These are phyloP conservation scores for Neosalanx taihuensis DNA, from an alignment of 2,797 vertebrate genomes.

Conservation along the genomic window DNA sequence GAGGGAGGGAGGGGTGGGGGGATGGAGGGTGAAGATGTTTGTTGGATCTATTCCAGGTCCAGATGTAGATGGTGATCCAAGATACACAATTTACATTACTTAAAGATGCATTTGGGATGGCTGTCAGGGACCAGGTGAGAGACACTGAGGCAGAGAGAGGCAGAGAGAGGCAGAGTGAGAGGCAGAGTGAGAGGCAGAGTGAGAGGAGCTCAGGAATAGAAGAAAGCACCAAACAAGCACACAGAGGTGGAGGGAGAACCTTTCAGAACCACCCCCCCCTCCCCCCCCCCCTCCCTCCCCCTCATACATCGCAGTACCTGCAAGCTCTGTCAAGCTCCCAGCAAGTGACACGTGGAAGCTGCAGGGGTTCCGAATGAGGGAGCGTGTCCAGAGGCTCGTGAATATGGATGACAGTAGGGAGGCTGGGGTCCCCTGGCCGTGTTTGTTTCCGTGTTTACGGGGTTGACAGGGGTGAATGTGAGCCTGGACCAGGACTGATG, in stretches of 20 bases:
- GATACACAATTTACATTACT: no score
- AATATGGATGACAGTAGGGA: slow-evolving; percentile 1
- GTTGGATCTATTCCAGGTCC: no score
- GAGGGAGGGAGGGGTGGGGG: not conserved
- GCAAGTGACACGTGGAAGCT: no score
- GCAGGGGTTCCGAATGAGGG: slow-evolving; percentile 6
- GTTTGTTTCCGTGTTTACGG: not conserved
- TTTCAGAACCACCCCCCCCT: no score
- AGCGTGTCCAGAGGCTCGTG: not conserved
- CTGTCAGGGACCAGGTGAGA: no score
- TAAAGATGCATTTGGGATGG: no score
- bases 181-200: slow-evolving; percentile 15
- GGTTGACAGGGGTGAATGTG: not conserved
- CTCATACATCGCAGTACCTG: no score
- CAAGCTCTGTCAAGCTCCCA: no score
- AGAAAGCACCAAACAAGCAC: not conserved
- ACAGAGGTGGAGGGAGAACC: no score
- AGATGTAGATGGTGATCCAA: no score
- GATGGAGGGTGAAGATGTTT: not conserved
- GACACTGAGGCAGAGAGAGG: no score
- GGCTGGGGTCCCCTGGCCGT: not conserved
- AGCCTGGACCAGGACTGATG: not conserved
- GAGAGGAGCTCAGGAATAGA: slow-evolving; percentile 18
- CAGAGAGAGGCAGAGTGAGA: not conserved
- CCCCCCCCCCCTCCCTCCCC: no score